Evolutionary conservation across 1,140 invertebrate species (phyloP).

Genomic region (Drosophila kepulauana): DNA sequence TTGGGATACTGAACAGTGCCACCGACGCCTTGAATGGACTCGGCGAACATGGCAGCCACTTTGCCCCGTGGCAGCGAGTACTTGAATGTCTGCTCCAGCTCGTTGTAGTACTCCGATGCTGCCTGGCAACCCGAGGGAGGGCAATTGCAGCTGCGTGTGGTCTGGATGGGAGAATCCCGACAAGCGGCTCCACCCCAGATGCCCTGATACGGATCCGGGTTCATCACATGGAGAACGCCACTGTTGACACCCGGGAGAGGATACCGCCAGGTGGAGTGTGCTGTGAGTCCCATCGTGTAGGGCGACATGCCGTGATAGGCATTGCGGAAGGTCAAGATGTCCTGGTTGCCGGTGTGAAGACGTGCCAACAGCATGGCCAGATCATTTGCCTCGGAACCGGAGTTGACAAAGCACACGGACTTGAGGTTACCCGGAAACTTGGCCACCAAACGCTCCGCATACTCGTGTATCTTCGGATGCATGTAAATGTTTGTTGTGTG

Average conservation of each 20-base stretch:
- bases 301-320: conserved; percentile 96
- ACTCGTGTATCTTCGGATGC: conserved; percentile 96
- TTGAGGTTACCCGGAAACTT: conserved; percentile 95
- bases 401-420: conserved; percentile 97
- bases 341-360: conserved; percentile 92
- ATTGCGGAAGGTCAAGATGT: conserved; percentile 94
- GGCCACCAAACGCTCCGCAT: conserved; percentile 91
- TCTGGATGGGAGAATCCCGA: conserved; percentile 94
- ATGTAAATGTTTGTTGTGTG: conserved; percentile 97
- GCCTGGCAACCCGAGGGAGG: conserved; percentile 88
- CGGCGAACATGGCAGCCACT: conserved; percentile 95
- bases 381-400: conserved; percentile 98
- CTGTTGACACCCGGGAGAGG: conserved; percentile 89
- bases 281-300: conserved; percentile 93
- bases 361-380: conserved; percentile 95
- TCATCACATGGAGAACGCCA: conserved; percentile 95
- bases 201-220: conserved; percentile 96
- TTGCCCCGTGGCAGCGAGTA: conserved; percentile 90
- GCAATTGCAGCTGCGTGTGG: conserved; percentile 89
- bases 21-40: conserved; percentile 97
- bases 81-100: conserved; percentile 92
- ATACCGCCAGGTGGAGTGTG: conserved; percentile 92
- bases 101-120: conserved; percentile 91
- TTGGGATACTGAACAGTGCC: conserved; percentile 96
- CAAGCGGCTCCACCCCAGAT: conserved; percentile 95